phyloP scores from a whole-genome alignment of 2,888 invertebrate genomes.

The Alloscopus bannaensis region DNA sequence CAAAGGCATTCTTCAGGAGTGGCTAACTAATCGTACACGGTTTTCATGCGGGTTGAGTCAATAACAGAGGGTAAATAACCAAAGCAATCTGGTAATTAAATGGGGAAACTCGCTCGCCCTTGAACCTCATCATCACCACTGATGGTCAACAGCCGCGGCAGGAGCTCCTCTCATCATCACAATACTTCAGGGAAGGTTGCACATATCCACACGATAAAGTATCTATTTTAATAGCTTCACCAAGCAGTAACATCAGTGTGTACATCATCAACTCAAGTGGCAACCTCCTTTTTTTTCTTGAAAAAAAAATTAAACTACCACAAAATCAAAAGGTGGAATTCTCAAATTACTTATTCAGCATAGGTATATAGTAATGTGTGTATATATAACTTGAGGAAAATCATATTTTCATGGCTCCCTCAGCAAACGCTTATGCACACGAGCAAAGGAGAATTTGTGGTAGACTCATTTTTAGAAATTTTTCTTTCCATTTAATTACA shows the following conservation, averaged over 20 bases:
- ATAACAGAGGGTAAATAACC: conserved; percentile 43
- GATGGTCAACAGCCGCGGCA: conserved; percentile 48
- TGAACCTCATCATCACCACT: conserved; percentile 55
- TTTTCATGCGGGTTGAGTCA: too few relatives aligned
- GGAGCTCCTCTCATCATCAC: conserved; percentile 34
- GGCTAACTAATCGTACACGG: too few relatives aligned
- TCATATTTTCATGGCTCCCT: too few relatives aligned
- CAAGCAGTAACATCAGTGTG: background rate
- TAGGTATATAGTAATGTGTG: too few relatives aligned
- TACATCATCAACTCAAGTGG: background rate
- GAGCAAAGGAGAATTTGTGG: too few relatives aligned
- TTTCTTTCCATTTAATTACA: conserved; percentile 46
- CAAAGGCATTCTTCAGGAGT: too few relatives aligned
- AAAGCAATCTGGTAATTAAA: conserved; percentile 56
- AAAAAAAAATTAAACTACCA: background rate
- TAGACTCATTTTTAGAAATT: conserved; percentile 50
- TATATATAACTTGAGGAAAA: too few relatives aligned
- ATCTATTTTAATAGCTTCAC: background rate
- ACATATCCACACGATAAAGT: background rate
- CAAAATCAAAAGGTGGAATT: too few relatives aligned
- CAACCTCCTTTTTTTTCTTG: background rate
- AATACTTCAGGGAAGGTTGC: background rate
- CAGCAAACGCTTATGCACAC: too few relatives aligned
- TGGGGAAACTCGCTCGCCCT: conserved; percentile 61
- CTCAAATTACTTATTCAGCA: too few relatives aligned